These are phyloP conservation scores for Tetramorium simillimum DNA, from an alignment of 1,140 invertebrate genomes.

Conservation along the genomic window DNA sequence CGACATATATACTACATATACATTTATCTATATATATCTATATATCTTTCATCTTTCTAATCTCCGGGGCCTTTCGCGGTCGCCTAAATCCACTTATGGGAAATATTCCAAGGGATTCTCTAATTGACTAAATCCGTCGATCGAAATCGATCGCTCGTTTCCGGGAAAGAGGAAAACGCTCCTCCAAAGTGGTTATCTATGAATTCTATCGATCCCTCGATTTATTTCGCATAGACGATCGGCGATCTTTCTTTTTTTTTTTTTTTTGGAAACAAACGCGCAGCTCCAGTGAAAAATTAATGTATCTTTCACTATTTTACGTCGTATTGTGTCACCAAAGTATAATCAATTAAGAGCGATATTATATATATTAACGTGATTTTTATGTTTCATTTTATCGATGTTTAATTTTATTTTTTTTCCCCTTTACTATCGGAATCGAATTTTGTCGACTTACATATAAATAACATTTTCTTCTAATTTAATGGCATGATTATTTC, in stretches of 20 bases:
- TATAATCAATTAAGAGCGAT: not conserved
- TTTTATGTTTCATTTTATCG: not conserved
- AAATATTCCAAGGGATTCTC: slow-evolving; percentile 35
- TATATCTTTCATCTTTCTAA: slow-evolving; percentile 31
- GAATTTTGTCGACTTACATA: not conserved
- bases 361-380: not conserved
- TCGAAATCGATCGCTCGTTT: slow-evolving; percentile 27
- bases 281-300: slow-evolving; percentile 1
- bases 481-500: not conserved
- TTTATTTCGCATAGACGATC: slow-evolving; percentile 16
- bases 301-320: not conserved
- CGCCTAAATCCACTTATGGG: not conserved
- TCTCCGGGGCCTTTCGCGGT: not conserved
- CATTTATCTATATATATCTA: slow-evolving; percentile 54
- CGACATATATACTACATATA: slow-evolving; percentile 50
- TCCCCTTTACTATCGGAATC: not conserved
- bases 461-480: not conserved
- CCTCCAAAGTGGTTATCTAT: slow-evolving; percentile 14
- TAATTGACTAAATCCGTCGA: slow-evolving; percentile 67
- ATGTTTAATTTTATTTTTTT: not conserved
- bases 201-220: slow-evolving; percentile 37
- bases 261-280: slow-evolving; percentile 17
- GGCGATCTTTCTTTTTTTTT: not conserved
- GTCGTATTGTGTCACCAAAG: not conserved
- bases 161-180: not conserved